Conservation (phyloP, 2,797 vertebrate species). For the Spatula clypeata region DNA sequence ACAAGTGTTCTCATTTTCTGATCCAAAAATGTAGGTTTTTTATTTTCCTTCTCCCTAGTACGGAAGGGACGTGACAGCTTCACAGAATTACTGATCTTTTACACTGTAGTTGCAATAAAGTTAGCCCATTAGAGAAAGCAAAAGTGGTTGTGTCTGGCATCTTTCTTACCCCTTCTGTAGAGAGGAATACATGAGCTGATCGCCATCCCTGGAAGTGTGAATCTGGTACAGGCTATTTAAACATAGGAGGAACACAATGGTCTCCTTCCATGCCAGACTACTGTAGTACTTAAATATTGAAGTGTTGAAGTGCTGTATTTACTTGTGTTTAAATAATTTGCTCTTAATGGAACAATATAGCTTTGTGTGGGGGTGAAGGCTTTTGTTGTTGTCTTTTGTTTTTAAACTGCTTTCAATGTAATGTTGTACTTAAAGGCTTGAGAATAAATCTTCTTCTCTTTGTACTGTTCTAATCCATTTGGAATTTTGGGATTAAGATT, state of each 20-base stretch:
- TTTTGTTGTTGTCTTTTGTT: not conserved
- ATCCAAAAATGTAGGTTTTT: not conserved
- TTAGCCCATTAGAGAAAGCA: not conserved
- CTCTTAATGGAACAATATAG: not conserved
- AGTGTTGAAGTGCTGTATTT: not conserved
- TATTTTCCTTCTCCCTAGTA: not conserved
- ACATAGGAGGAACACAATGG: not conserved
- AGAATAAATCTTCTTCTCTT: slow-evolving; percentile 12
- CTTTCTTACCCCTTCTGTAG: not conserved
- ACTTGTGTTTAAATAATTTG: not conserved
- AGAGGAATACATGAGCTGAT: not conserved
- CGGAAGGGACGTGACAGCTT: not conserved
- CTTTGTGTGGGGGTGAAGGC: not conserved
- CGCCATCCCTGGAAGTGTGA: not conserved
- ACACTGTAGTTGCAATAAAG: not conserved
- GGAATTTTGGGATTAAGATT: slow-evolving; percentile 2
- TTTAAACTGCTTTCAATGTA: not conserved
- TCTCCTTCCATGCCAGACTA: not conserved
- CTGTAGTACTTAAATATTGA: not conserved
- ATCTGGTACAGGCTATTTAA: not conserved
- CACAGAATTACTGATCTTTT: not conserved
- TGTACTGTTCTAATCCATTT: not conserved
- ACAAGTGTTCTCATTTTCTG: not conserved
- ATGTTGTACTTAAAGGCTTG: not conserved
- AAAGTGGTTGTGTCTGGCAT: not conserved